Evolutionary conservation across 2,797 vertebrate species (phyloP).

Genomic region (Adelosebastes latens): DNA sequence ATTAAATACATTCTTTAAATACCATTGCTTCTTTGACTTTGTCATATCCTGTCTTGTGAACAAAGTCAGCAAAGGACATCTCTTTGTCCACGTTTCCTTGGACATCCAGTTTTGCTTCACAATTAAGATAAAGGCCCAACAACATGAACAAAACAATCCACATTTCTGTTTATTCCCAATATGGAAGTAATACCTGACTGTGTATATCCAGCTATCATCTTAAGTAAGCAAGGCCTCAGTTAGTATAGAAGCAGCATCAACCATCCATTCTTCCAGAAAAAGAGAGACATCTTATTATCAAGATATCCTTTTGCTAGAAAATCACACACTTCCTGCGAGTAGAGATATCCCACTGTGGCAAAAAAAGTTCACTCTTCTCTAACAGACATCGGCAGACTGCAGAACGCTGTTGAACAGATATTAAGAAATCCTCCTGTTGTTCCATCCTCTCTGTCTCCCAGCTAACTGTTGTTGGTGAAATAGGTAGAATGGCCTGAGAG

Average conservation of each 20-base stretch:
- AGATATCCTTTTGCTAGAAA: not conserved
- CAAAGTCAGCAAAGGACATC: not conserved
- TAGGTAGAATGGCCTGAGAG: slow-evolving; percentile 17
- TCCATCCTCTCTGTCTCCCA: not conserved
- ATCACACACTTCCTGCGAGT: not conserved
- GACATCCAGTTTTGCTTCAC: not conserved
- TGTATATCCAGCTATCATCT: not conserved
- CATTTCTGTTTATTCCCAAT: not conserved
- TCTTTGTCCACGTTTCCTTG: not conserved
- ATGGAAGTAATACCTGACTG: not conserved
- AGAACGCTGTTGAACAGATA: not conserved
- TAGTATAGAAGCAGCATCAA: not conserved
- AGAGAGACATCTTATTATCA: not conserved
- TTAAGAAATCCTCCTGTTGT: slow-evolving; percentile 12
- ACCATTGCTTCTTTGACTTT: not conserved
- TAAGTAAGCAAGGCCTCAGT: not conserved
- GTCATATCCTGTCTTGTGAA: not conserved
- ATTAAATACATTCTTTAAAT: not conserved
- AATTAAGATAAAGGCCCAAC: not conserved
- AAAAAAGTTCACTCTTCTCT: slow-evolving; percentile 5
- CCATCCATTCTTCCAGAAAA: not conserved
- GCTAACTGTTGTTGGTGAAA: slow-evolving; percentile 1
- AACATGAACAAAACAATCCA: not conserved
- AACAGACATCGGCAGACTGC: not conserved
- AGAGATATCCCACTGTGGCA: slow-evolving; percentile 2